These are phyloP conservation scores for Styela plicata DNA, from an alignment of 23 tunicate species.

Conservation along the genomic window DNA sequence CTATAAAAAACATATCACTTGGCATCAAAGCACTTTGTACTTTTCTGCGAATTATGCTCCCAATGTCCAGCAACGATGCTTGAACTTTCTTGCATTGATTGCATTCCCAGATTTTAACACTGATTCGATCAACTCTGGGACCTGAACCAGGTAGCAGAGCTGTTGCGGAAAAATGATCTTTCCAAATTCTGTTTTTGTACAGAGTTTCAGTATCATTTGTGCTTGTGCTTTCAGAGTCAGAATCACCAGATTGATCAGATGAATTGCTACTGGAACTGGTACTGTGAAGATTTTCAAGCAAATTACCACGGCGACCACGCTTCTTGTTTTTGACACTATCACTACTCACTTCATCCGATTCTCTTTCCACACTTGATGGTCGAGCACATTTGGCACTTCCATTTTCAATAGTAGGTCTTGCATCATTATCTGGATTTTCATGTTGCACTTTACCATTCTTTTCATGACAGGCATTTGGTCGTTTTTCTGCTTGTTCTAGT, in stretches of 20 bases:
- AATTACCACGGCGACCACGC: background rate
- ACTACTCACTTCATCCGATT: background rate
- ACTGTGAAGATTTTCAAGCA: slow-evolving; percentile 2
- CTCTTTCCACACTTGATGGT: background rate
- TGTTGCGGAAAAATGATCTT: slow-evolving; percentile 52
- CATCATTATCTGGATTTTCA: background rate
- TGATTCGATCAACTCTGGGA: slow-evolving; percentile 44
- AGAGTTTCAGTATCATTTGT: background rate
- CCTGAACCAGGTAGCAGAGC: slow-evolving; percentile 49
- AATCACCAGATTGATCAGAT: background rate
- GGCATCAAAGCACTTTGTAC: slow-evolving; percentile 20
- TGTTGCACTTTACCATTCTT: background rate
- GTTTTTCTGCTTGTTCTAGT: background rate
- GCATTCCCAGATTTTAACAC: slow-evolving; percentile 65
- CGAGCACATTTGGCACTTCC: background rate
- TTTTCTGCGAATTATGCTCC: slow-evolving; percentile 71
- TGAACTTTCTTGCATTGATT: slow-evolving; percentile 64
- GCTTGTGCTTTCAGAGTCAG: slow-evolving; percentile 8
- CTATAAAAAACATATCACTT: slow-evolving; percentile 18
- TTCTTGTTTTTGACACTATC: background rate
- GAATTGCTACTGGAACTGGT: slow-evolving; percentile 22
- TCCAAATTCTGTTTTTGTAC: background rate
- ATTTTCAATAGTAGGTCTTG: background rate
- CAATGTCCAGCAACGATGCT: slow-evolving; percentile 74
- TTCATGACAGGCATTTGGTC: background rate